Evolutionary conservation across 2,888 invertebrate genomes (phyloP).

Genomic region (Lamellibrachia satsuma): DNA sequence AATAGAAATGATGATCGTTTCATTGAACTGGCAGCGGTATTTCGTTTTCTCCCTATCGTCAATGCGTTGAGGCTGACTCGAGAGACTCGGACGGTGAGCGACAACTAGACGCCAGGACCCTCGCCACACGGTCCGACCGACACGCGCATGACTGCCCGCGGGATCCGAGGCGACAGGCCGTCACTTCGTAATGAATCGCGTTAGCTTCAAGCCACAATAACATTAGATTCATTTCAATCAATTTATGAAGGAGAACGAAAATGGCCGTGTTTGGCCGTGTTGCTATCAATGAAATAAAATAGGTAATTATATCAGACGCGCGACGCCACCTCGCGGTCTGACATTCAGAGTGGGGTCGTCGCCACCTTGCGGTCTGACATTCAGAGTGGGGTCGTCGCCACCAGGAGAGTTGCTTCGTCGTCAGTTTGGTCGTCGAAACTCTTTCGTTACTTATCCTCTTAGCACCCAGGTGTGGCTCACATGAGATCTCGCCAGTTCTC

Average conservation of each 20-base stretch:
- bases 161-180: not conserved
- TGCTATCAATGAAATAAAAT: not conserved
- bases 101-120: not conserved
- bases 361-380: not conserved
- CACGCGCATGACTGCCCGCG: not conserved
- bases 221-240: conserved; percentile 17
- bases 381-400: too few relatives aligned
- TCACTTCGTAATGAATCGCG: not conserved
- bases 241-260: not conserved
- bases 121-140: not conserved
- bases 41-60: not conserved
- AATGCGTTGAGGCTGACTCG: not conserved
- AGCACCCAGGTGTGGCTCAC: too few relatives aligned
- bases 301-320: not conserved
- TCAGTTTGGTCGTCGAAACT: too few relatives aligned
- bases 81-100: too few relatives aligned
- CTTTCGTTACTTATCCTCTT: too few relatives aligned
- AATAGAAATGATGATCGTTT: not conserved
- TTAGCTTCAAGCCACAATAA: not conserved
- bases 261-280: not conserved
- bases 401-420: too few relatives aligned
- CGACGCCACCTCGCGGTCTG: not conserved
- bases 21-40: not conserved
- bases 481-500: too few relatives aligned
- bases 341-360: not conserved